These are phyloP conservation scores for Hermodice carunculata DNA, from an alignment of 2,888 invertebrate species.

Conservation along the genomic window DNA sequence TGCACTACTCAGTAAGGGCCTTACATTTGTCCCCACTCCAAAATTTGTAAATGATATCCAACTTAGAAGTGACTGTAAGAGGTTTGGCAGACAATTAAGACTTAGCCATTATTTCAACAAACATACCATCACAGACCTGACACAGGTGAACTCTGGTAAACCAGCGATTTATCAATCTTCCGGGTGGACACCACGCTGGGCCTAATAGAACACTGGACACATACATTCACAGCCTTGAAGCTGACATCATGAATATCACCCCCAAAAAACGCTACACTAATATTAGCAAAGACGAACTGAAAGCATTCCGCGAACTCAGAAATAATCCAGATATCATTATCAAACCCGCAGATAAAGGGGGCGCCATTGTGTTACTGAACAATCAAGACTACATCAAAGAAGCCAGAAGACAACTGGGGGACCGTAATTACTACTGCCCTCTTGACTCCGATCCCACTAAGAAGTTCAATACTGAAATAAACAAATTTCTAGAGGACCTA, in stretches of 20 bases:
- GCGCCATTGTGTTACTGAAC: not conserved
- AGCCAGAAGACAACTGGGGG: too few relatives aligned
- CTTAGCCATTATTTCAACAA: too few relatives aligned
- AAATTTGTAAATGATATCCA: not conserved
- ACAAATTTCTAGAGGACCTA: not conserved
- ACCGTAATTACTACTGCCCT: too few relatives aligned
- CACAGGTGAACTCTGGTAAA: too few relatives aligned
- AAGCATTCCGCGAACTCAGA: not conserved
- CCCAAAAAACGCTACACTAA: too few relatives aligned
- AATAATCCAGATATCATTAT: not conserved
- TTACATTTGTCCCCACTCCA: not conserved
- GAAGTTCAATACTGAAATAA: not conserved
- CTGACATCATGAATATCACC: not conserved
- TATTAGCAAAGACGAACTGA: not conserved
- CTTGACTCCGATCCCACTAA: too few relatives aligned
- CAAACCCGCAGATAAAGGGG: not conserved
- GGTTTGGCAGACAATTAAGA: not conserved
- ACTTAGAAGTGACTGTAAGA: not conserved
- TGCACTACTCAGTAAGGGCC: not conserved
- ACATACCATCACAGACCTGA: too few relatives aligned
- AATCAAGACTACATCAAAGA: too few relatives aligned
- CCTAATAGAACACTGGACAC: too few relatives aligned
- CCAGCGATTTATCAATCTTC: not conserved
- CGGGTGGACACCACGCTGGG: not conserved
- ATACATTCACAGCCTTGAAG: not conserved